These are phyloP conservation scores for Pimephales promelas DNA, from an alignment of 2,113 vertebrate genomes.

Conservation along the genomic window DNA sequence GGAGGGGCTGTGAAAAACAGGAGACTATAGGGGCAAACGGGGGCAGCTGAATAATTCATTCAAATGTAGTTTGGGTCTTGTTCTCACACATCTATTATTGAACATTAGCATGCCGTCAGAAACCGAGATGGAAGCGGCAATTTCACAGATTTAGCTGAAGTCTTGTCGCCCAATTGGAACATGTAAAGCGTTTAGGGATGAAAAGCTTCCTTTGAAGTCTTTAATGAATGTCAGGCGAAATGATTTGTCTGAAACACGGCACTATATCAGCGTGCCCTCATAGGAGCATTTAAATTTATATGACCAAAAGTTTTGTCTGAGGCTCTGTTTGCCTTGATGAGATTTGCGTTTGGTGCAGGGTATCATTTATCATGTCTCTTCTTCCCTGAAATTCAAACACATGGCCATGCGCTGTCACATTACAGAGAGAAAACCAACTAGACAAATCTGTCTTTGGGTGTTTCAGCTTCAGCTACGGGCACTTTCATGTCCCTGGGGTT, in stretches of 20 bases:
- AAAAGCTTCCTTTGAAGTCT: slow-evolving; percentile 7
- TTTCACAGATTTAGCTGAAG: slow-evolving; percentile 22
- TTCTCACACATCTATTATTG: slow-evolving; percentile 53
- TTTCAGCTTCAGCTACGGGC: neutral
- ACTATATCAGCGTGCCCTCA: neutral
- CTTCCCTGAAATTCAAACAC: neutral
- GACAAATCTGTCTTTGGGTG: neutral
- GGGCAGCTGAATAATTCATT: slow-evolving; percentile 53
- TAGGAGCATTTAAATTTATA: neutral
- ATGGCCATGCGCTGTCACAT: neutral
- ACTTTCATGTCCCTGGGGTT: neutral
- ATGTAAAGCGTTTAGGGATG: slow-evolving; percentile 15
- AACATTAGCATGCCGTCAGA: slow-evolving; percentile 51
- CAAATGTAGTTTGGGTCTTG: slow-evolving; percentile 44
- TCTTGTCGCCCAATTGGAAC: slow-evolving; percentile 2
- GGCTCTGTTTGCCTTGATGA: slow-evolving; percentile 17
- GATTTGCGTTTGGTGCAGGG: slow-evolving; percentile 1
- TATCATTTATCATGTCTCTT: slow-evolving; percentile 10
- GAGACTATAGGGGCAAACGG: neutral
- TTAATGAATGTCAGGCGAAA: slow-evolving; percentile 2
- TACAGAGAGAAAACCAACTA: neutral
- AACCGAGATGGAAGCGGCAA: slow-evolving; percentile 27
- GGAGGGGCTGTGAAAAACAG: neutral
- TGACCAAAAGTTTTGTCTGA: slow-evolving; percentile 18
- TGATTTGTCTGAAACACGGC: neutral